Base-by-base conservation (phyloP, 2,113 vertebrate genomes). In the Ploceus nigricollis region DNA sequence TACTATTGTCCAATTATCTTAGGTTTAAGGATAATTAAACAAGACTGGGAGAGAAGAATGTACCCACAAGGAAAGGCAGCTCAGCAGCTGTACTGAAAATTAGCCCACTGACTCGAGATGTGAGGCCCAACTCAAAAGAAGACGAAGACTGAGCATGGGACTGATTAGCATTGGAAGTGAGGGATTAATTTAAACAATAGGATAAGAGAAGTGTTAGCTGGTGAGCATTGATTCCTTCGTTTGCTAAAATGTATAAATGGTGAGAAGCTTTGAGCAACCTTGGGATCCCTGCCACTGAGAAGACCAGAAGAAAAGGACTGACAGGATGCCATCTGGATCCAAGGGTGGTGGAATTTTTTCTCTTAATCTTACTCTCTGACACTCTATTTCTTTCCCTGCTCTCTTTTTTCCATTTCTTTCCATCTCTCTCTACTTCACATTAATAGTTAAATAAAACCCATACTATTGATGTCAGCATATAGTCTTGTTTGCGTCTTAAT, bases 81-180 rank as follows among this genome's bases (percentile, higher is more conserved):
- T 58, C 72, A 58, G 17, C 14, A 58, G 9, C 37, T 42, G 7
- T 33, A 37, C 44, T 51, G 37, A 51, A 60, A 68, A 44, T 68
- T 8, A 60, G 25, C 16, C 3, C 66, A 39, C 15, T 45, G 64
- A 39, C 33, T 78, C 28, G 23, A 15, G 15, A n/a, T 13, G 18
- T 15, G 64, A 69, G 19, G 33, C 33, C 27, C 53, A 69, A 0
- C 31, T 68, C 39, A 33, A 23, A 69, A 51, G 14, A 28, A 6
- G 6, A 86, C 11, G 27, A 51, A 51, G 27, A 60, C 9, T 60
- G 71, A 60, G 11, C 27, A 51, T 37, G 22, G 27, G 27, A 45
- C 12, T 69, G 19, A 60, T 45, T 24, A 53, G 5, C 12, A n/a
- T 3, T 61, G 28, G 22, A 77, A 69, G 6, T 0, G 0, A 37